Percentiles rank a stretch among this genome's conserved stretches.
phyloP scores from a whole-genome alignment of 1,140 invertebrate genomes.

The Vollenhovia emeryi region DNA sequence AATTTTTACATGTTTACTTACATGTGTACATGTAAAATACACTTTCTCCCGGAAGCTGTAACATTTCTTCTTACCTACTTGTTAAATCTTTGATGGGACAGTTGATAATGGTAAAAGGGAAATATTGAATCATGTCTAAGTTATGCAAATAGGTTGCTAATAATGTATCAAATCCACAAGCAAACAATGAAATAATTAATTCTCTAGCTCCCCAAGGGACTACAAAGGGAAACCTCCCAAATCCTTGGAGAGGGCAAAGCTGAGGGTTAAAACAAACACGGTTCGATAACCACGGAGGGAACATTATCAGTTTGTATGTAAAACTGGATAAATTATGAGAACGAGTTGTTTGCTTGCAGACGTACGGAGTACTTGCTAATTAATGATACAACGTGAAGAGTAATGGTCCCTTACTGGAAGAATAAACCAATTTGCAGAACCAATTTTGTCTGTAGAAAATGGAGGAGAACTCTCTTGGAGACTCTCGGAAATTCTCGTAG shows the following conservation, averaged over 20 bases:
- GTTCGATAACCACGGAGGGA: conserved; percentile 37
- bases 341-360: background rate
- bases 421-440: background rate
- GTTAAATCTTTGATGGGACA: background rate
- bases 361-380: conserved; percentile 4
- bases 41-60: background rate
- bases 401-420: background rate
- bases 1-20: background rate
- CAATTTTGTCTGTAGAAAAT: conserved; percentile 7
- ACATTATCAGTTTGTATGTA: conserved; percentile 17
- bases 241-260: conserved; percentile 21
- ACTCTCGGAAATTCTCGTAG: background rate
- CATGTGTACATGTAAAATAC: background rate
- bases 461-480: background rate
- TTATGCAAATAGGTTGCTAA: conserved; percentile 53
- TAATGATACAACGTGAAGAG: background rate
- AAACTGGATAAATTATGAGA: conserved; percentile 27
- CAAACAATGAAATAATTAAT: conserved; percentile 58
- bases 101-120: conserved; percentile 5
- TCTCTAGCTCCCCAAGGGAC: conserved; percentile 25
- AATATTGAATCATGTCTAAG: conserved; percentile 15
- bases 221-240: conserved; percentile 39
- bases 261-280: conserved; percentile 31
- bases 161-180: conserved; percentile 45
- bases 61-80: background rate